Base-by-base conservation (phyloP, 2,888 invertebrate species). In the Ethmia dodecea region DNA sequence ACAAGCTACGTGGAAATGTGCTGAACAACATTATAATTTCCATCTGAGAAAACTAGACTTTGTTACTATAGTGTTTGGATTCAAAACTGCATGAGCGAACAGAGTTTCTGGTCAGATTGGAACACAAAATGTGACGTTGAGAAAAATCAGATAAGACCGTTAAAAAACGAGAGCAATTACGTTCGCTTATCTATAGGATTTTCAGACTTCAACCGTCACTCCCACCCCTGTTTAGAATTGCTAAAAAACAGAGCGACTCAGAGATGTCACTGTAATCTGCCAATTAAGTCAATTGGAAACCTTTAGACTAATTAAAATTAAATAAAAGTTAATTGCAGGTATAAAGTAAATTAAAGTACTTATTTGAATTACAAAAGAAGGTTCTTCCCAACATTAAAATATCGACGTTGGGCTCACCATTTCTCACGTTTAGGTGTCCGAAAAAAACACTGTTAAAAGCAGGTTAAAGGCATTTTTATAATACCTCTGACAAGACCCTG, bases 151-250 rank as follows among this genome's bases (percentile, higher is more conserved):
- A 86, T 83, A 78, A 64, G 66, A 57, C 53, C 51, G 73, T 72
- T 83, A 83, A 86, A 86, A 86, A 86, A 78, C 81, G 76, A 56
- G 52, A 51, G 72, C 81, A 84, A 84, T 83, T 83, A 81, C 76
- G 67, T 58, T 55, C 49, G 61, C 57, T 77, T 83, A 81, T 80
- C 79, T 66, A 42, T 57, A 36, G 60, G 59, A 53, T 66, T 65
- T 61, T 47, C 49, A 46, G 44, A 47, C 55, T 62, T 61, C 52
- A 55, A 48, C 55, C 51, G 57, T 66, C 60, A 67, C 45, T 63
- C 55, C 50, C 45, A 51, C 37, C 52, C 59, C 55, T 51, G 48
- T 61, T 70, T 66, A 55, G 68, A 63, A 65, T 68, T 65, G 67
- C 57, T 60, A 65, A 72, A 70, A 74, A 63, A 54, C 52, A 48